A percentile compares a stretch with the other conserved stretches of the same genome.
Conservation (phyloP, 1,140 invertebrate species). For the Diorhabda sublineata region DNA sequence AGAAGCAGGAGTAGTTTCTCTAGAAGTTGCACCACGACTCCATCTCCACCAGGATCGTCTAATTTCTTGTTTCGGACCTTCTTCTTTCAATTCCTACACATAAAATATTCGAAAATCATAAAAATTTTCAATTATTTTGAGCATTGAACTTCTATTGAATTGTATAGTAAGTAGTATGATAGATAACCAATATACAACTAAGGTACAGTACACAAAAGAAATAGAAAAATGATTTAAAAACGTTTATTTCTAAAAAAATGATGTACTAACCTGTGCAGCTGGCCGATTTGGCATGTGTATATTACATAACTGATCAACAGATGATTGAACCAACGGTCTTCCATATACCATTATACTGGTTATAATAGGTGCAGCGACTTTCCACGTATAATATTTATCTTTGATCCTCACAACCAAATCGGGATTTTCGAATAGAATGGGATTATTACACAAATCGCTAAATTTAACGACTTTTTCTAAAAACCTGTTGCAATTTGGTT, state of each 20-base stretch:
- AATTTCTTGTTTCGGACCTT: constrained; percentile 36
- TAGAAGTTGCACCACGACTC: constrained; percentile 53
- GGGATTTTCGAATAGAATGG: constrained; percentile 73
- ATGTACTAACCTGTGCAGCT: constrained; percentile 23
- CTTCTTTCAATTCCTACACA: constrained; percentile 27
- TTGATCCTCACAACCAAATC: constrained; percentile 84
- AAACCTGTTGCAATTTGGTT: constrained; percentile 65
- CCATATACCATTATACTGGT: constrained; percentile 80
- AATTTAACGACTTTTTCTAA: constrained; percentile 71
- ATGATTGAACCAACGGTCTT: constrained; percentile 65
- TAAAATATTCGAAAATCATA: too few species aligned
- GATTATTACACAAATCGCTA: constrained; percentile 79
- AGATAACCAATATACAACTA: too few species aligned
- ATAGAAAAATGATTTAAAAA: too few species aligned
- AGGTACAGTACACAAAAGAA: too few species aligned
- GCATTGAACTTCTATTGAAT: too few species aligned
- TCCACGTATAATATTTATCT: constrained; percentile 86
- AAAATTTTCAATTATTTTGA: too few species aligned
- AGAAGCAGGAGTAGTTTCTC: constrained; percentile 45
- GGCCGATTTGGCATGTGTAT: constrained; percentile 47
- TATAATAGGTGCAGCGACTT: constrained; percentile 80
- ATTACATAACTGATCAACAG: constrained; percentile 46
- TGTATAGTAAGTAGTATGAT: too few species aligned
- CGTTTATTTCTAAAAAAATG: too few species aligned
- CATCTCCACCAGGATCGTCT: constrained; percentile 71